Conservation (phyloP, 2,113 vertebrate genomes). For the Egretta garzetta region DNA sequence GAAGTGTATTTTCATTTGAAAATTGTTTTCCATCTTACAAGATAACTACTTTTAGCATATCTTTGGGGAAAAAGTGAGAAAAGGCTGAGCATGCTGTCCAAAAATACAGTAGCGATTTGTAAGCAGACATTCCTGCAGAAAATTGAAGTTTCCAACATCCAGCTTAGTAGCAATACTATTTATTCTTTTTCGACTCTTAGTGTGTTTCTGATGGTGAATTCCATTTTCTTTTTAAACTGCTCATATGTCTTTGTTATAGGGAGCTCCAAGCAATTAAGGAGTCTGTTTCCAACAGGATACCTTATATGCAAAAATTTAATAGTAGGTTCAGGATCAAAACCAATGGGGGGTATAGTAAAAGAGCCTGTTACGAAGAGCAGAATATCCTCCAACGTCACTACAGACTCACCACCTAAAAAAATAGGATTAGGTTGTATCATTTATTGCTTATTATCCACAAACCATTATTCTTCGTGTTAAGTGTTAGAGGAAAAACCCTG, state of each 20-base stretch:
- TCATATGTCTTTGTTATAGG: conserved; percentile 82
- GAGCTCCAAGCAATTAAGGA: conserved; percentile 80
- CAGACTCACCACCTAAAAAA: conserved; percentile 82
- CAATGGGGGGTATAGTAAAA: conserved; percentile 75
- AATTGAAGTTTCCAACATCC: conserved; percentile 9
- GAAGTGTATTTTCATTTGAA: neutral
- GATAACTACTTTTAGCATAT: neutral
- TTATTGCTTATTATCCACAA: neutral
- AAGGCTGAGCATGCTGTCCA: neutral
- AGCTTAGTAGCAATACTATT: conserved; percentile 33
- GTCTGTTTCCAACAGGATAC: conserved; percentile 81
- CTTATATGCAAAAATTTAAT: conserved; percentile 79
- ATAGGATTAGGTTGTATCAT: neutral
- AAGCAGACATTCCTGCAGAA: conserved; percentile 32
- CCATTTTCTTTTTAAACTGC: conserved; percentile 88
- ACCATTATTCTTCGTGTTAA: neutral
- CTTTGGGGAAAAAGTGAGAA: neutral
- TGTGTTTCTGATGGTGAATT: conserved; percentile 79
- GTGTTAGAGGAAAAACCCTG: neutral
- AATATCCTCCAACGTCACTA: conserved; percentile 86
- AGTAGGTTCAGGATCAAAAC: conserved; percentile 81
- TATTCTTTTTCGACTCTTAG: conserved; percentile 53
- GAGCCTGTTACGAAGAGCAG: conserved; percentile 84
- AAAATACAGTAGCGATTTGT: conserved; percentile 36
- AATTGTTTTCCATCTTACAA: neutral